These are phyloP conservation scores for Neotoxoptera formosana DNA, from an alignment of 1,140 invertebrate genomes.

Conservation along the genomic window DNA sequence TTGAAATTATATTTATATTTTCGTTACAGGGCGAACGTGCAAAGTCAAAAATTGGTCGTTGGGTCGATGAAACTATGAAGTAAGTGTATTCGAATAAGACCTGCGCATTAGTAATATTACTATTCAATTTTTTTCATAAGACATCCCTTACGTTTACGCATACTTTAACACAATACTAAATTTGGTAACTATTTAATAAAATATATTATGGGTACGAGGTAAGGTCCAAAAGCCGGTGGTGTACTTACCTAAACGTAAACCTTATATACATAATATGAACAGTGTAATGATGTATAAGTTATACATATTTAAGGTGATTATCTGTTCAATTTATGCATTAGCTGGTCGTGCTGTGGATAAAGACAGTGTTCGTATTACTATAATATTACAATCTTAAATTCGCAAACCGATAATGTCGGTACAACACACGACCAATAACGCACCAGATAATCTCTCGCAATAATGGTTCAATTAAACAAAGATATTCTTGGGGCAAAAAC, in stretches of 20 bases:
- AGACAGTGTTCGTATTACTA: too few species aligned
- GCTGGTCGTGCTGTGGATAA: too few species aligned
- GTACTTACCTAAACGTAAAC: neutral
- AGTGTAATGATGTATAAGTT: neutral
- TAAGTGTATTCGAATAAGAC: constrained; percentile 31
- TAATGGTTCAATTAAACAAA: neutral
- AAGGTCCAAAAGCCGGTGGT: neutral
- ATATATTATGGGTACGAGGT: neutral
- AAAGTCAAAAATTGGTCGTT: constrained; percentile 46
- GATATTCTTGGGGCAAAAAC: neutral
- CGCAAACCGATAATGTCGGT: neutral
- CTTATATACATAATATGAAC: neutral
- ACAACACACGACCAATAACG: neutral
- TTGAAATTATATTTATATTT: neutral
- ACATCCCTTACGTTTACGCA: neutral
- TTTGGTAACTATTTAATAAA: neutral
- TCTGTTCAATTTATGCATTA: too few species aligned
- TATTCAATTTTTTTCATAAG: neutral
- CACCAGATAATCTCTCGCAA: neutral
- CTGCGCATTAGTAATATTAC: too few species aligned
- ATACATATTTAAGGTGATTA: neutral
- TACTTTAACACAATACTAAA: neutral
- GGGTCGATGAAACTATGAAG: constrained; percentile 54
- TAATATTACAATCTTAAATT: too few species aligned
- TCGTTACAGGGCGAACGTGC: constrained; percentile 20